Conservation (phyloP, 2,888 invertebrate species). For the Euplagia quadripunctaria region DNA sequence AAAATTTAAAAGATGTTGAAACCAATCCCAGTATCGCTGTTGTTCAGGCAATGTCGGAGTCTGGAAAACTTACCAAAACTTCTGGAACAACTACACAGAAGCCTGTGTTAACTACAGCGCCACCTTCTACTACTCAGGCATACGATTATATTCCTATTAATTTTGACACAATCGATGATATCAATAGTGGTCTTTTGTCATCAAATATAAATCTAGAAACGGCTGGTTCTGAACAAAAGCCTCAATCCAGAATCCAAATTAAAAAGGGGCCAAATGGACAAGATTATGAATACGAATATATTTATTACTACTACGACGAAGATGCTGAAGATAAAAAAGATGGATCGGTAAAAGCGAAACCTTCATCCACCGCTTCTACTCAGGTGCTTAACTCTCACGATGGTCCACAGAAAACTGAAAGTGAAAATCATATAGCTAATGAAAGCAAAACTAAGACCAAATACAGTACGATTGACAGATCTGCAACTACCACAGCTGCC, state of each 20-base stretch:
- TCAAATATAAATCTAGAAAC: slow-evolving; percentile 87
- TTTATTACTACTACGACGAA: slow-evolving; percentile 96
- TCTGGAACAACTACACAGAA: slow-evolving; percentile 85
- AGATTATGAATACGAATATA: slow-evolving; percentile 97
- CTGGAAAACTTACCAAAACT: slow-evolving; percentile 76
- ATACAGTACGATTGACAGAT: slow-evolving; percentile 87
- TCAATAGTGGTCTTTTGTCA: slow-evolving; percentile 80
- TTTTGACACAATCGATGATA: slow-evolving; percentile 83
- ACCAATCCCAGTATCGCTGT: slow-evolving; percentile 81
- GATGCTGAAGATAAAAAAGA: slow-evolving; percentile 88
- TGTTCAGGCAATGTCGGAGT: slow-evolving; percentile 83
- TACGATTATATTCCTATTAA: slow-evolving; percentile 83
- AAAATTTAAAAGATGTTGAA: slow-evolving; percentile 82
- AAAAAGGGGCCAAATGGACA: slow-evolving; percentile 96
- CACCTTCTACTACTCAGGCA: slow-evolving; percentile 70
- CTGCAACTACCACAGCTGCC: slow-evolving; percentile 66
- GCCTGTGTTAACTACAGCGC: slow-evolving; percentile 86
- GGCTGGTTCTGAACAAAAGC: slow-evolving; percentile 90
- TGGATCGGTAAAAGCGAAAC: slow-evolving; percentile 62
- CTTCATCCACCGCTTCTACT: slow-evolving; percentile 63
- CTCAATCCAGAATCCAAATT: slow-evolving; percentile 92
- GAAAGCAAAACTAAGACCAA: slow-evolving; percentile 84
- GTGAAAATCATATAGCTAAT: slow-evolving; percentile 76
- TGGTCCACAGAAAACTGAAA: slow-evolving; percentile 86
- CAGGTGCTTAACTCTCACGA: slow-evolving; percentile 87